These are phyloP conservation scores for Musca domestica DNA, from an alignment of 1,140 invertebrate genomes.

Conservation along the genomic window DNA sequence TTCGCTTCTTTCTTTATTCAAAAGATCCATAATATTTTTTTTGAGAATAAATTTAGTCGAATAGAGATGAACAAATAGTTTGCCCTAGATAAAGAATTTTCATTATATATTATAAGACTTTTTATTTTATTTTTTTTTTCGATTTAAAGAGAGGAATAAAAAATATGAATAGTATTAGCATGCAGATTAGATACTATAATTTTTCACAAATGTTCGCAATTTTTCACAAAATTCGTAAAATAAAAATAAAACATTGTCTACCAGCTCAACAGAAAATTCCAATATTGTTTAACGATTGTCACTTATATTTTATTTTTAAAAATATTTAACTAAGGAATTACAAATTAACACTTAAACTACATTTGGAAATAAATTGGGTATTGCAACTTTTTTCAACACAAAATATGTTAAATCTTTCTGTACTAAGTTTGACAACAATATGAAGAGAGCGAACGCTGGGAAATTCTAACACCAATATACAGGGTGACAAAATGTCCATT, in stretches of 20 bases:
- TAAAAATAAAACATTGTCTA: too few relatives aligned
- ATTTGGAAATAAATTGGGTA: too few relatives aligned
- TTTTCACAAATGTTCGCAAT: not conserved
- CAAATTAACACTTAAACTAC: too few relatives aligned
- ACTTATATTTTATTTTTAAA: not conserved
- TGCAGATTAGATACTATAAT: not conserved
- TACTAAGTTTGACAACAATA: too few relatives aligned
- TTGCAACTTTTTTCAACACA: too few relatives aligned
- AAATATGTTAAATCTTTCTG: too few relatives aligned
- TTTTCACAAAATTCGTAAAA: too few relatives aligned
- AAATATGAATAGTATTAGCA: not conserved
- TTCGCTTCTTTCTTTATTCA: not conserved
- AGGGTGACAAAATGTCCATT: too few relatives aligned
- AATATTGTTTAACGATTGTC: constrained; percentile 8
- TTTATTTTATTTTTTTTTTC: not conserved
- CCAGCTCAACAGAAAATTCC: too few relatives aligned
- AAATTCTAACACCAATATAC: too few relatives aligned
- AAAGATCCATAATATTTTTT: constrained; percentile 17
- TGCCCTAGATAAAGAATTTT: not conserved
- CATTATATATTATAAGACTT: not conserved
- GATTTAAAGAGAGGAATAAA: not conserved
- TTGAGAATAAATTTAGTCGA: constrained; percentile 3
- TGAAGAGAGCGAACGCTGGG: too few relatives aligned
- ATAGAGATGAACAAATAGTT: constrained; percentile 7
- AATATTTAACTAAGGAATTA: not conserved